These are phyloP conservation scores for Koerneria pararmatus DNA, from an alignment of 2,888 invertebrate species.

Conservation along the genomic window DNA sequence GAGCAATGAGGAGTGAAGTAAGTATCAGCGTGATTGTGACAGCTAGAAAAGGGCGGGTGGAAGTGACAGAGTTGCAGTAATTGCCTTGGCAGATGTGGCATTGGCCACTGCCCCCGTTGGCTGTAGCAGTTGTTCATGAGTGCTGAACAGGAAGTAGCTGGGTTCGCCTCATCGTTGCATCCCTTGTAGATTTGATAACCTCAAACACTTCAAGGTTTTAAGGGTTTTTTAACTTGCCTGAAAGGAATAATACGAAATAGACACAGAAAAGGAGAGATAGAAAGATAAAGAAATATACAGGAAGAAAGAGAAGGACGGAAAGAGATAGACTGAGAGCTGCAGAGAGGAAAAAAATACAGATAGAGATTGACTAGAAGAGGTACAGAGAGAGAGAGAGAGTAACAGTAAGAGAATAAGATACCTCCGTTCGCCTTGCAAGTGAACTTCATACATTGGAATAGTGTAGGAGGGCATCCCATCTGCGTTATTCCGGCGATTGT, in stretches of 20 bases:
- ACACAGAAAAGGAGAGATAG: not conserved
- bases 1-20: conserved; percentile 1
- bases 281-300: not conserved
- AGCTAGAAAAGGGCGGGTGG: not conserved
- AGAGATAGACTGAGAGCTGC: not conserved
- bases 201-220: too few relatives aligned
- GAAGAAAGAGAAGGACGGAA: not conserved
- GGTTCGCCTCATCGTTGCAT: conserved; percentile 28
- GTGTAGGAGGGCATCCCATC: conserved; percentile 23
- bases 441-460: conserved; percentile 30
- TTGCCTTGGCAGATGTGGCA: conserved; percentile 11
- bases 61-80: conserved; percentile 1
- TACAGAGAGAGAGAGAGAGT: not conserved
- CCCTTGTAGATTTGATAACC: conserved; percentile 29
- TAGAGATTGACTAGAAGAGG: not conserved
- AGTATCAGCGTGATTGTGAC: not conserved
- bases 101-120: conserved; percentile 11
- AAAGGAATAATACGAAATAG: too few relatives aligned
- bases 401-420: not conserved
- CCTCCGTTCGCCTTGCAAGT: conserved; percentile 25
- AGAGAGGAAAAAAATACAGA: not conserved
- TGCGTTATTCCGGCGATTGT: conserved; percentile 18
- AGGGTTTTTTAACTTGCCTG: too few relatives aligned
- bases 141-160: conserved; percentile 23
- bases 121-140: conserved; percentile 21